These are phyloP conservation scores for Ochropleura plecta DNA, from an alignment of 2,888 invertebrate genomes.

Conservation along the genomic window DNA sequence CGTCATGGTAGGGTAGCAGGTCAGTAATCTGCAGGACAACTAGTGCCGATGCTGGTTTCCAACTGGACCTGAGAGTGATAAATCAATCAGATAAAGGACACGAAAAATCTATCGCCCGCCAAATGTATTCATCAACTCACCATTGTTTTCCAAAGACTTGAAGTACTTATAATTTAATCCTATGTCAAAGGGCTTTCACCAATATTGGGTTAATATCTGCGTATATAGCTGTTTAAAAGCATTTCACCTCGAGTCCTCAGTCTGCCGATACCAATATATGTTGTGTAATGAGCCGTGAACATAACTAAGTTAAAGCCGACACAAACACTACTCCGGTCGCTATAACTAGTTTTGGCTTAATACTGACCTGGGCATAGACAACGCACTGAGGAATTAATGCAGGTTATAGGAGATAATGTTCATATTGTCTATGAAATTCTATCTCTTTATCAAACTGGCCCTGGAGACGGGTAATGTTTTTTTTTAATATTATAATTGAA, in stretches of 20 bases:
- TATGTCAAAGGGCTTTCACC: background rate
- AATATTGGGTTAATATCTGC: background rate
- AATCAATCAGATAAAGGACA: background rate
- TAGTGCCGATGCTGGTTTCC: background rate
- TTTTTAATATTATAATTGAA: too few species aligned
- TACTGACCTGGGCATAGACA: background rate
- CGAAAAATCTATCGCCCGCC: background rate
- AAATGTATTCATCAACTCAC: background rate
- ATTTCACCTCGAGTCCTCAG: background rate
- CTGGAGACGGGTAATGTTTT: too few species aligned
- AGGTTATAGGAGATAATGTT: background rate
- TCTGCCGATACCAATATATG: constrained; percentile 2
- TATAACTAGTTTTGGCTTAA: constrained; percentile 14
- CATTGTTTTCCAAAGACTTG: background rate
- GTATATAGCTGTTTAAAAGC: background rate
- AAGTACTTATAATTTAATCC: background rate
- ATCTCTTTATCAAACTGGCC: background rate
- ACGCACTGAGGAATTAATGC: too few species aligned
- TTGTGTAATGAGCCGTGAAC: constrained; percentile 18
- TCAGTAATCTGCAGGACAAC: background rate
- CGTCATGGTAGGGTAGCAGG: background rate
- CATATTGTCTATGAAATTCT: background rate
- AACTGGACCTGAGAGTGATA: background rate
- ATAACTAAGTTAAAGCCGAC: constrained; percentile 37
- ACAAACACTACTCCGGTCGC: constrained; percentile 27